Conservation (phyloP, 2,888 invertebrate species). For the Arge pagana region DNA sequence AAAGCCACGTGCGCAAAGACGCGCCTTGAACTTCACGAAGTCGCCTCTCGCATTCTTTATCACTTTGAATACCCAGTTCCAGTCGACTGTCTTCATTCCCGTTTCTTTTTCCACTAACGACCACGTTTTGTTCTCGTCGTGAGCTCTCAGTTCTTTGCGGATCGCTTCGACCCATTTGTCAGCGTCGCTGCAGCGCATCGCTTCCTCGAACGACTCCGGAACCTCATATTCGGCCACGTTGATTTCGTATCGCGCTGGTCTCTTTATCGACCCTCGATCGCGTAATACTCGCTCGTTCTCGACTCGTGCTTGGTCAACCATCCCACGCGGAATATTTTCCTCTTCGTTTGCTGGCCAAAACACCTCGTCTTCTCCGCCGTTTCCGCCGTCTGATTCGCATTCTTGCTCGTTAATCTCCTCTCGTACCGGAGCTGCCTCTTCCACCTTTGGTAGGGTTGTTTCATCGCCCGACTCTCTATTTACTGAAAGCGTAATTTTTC, state of each 20-base stretch:
- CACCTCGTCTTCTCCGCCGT: background rate
- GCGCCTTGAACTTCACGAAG: conserved; percentile 10
- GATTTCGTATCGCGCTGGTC: background rate
- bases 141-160: conserved; percentile 11
- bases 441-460: background rate
- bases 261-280: background rate
- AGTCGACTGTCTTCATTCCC: conserved; percentile 11
- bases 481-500: background rate
- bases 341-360: background rate
- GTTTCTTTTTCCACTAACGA: background rate
- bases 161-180: conserved; percentile 9
- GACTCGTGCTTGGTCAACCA: background rate
- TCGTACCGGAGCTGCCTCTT: background rate
- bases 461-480: no score
- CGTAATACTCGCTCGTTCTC: background rate
- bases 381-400: no score
- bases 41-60: background rate
- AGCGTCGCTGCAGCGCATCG: background rate
- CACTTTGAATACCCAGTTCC: conserved; percentile 17
- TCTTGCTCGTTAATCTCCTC: background rate
- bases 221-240: conserved; percentile 1
- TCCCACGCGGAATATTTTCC: background rate
- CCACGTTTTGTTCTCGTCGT: conserved; percentile 21
- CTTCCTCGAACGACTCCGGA: background rate
- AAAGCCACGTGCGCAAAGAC: conserved; percentile 16